phyloP scores from a whole-genome alignment of 2,888 invertebrate genomes.

The Amphipyra berbera region DNA sequence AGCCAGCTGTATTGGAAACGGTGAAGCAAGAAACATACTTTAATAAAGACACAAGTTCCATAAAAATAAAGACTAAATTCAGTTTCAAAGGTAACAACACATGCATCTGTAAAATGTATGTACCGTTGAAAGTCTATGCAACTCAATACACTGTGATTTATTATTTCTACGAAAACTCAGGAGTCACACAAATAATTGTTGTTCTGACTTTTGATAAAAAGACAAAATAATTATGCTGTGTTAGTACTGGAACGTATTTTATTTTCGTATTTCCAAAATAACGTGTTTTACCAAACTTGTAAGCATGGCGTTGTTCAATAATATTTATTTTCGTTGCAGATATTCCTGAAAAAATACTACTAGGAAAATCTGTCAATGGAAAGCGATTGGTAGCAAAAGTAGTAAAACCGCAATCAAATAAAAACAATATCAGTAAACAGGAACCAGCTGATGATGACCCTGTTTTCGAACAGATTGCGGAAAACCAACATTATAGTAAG shows the following conservation, averaged over 20 bases:
- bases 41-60: conserved; percentile 59
- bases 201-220: too few species aligned
- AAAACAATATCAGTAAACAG: conserved; percentile 5
- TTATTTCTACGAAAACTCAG: too few species aligned
- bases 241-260: too few species aligned
- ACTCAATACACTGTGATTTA: too few species aligned
- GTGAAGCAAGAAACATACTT: conserved; percentile 41
- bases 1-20: conserved; percentile 24
- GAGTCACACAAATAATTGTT: too few species aligned
- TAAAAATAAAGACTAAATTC: conserved; percentile 79
- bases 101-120: too few species aligned
- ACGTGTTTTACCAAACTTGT: too few species aligned
- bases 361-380: conserved; percentile 79
- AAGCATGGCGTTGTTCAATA: too few species aligned
- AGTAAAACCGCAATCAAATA: conserved; percentile 54
- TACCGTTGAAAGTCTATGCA: too few species aligned
- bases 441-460: conserved; percentile 12
- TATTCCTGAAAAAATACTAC: conserved; percentile 79
- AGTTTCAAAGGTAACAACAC: conserved; percentile 70
- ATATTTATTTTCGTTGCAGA: conserved; percentile 69
- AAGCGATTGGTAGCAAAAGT: conserved; percentile 80
- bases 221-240: too few species aligned
- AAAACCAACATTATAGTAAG: conserved; percentile 39
- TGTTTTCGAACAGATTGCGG: conserved; percentile 29
- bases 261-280: too few species aligned